Evolutionary conservation across 2,113 vertebrate species (phyloP).

Genomic region (Scomber japonicus): DNA sequence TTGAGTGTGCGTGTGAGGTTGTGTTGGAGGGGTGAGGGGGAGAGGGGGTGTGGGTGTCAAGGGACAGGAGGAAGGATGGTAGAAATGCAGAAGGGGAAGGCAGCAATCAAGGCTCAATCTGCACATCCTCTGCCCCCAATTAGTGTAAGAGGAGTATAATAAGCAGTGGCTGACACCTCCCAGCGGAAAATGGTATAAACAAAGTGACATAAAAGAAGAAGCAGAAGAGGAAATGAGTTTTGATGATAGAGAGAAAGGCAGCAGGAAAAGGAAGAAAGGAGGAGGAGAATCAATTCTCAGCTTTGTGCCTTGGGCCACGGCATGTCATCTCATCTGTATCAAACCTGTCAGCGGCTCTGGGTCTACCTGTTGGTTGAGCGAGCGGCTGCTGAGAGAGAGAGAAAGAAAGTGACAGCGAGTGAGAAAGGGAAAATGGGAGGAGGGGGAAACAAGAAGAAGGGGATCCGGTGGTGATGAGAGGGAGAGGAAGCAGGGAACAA

Average conservation of each 20-base stretch:
- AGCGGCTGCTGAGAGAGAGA: slow-evolving; percentile 22
- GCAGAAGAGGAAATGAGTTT: slow-evolving; percentile 6
- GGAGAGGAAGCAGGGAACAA: slow-evolving; percentile 7
- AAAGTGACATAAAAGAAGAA: slow-evolving; percentile 19
- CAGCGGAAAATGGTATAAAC: slow-evolving; percentile 33
- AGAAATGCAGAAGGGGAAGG: slow-evolving; percentile 52
- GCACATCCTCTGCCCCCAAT: slow-evolving; percentile 66
- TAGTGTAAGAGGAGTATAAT: slow-evolving; percentile 55
- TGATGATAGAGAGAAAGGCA: slow-evolving; percentile 1
- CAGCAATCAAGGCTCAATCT: slow-evolving; percentile 68
- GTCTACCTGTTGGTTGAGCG: slow-evolving; percentile 53
- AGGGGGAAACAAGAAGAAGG: background rate
- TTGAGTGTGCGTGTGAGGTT: background rate
- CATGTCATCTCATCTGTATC: slow-evolving; percentile 65
- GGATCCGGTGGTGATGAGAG: slow-evolving; percentile 1
- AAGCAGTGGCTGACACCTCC: slow-evolving; percentile 49
- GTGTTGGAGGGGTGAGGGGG: background rate
- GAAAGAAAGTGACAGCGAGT: slow-evolving; percentile 1
- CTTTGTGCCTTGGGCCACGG: slow-evolving; percentile 33
- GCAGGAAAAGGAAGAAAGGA: background rate
- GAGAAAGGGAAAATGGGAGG: slow-evolving; percentile 19
- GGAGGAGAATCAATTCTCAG: slow-evolving; percentile 43
- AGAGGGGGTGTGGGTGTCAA: slow-evolving; percentile 25
- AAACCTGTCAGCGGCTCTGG: slow-evolving; percentile 53
- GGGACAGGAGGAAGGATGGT: slow-evolving; percentile 35